These are phyloP conservation scores for Emberiza fucata DNA, from an alignment of 2,113 vertebrate species.

Conservation along the genomic window DNA sequence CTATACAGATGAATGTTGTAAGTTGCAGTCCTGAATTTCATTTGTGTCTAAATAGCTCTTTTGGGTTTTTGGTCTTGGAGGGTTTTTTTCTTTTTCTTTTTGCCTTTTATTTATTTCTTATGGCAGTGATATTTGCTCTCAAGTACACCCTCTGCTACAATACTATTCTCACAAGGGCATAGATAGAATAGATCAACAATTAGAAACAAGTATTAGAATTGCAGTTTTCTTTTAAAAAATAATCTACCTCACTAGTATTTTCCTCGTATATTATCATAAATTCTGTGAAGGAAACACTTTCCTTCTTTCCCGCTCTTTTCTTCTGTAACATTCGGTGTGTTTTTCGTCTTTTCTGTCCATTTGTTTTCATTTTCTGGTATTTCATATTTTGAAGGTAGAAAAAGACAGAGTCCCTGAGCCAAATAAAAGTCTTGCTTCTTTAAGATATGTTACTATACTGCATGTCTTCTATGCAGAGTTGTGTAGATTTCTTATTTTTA, in stretches of 20 bases:
- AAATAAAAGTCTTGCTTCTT: not conserved
- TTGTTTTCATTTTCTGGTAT: not conserved
- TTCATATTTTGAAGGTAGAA: not conserved
- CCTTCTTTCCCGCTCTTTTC: not conserved
- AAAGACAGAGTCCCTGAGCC: not conserved
- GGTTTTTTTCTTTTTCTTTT: fast-evolving
- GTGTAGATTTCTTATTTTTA: not conserved
- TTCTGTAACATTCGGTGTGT: not conserved
- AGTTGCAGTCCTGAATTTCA: not conserved
- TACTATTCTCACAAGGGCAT: not conserved
- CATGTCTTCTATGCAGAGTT: not conserved
- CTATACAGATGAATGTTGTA: not conserved
- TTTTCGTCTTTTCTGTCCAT: not conserved
- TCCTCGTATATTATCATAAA: not conserved
- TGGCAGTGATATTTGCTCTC: not conserved
- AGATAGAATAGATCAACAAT: not conserved
- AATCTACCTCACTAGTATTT: not conserved
- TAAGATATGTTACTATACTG: not conserved
- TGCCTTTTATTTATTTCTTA: too few species aligned
- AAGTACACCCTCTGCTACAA: not conserved
- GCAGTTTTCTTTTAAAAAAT: not conserved
- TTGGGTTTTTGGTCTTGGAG: not conserved
- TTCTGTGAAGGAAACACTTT: not conserved
- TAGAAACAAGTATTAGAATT: not conserved
- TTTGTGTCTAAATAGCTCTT: not conserved